Evolutionary conservation across 1,140 invertebrate genomes (phyloP).

Genomic region (Drosophila funebris): DNA sequence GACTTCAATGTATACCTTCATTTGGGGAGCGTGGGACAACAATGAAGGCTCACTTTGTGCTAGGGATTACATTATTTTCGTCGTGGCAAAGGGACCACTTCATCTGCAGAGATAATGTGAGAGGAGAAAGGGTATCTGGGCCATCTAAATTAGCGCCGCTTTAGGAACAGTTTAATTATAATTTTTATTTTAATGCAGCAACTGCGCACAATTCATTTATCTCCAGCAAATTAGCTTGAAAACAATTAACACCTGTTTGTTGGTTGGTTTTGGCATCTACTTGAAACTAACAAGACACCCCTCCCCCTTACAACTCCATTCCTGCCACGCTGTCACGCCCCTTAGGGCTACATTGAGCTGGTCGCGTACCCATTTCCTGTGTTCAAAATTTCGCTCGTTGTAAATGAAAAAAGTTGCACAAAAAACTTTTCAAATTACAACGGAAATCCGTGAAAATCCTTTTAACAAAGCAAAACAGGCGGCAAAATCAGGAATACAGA

Average conservation of each 20-base stretch:
- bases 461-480: constrained; percentile 79
- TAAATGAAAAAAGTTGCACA: constrained; percentile 81
- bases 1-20: constrained; percentile 13
- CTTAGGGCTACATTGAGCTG: background rate
- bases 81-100: constrained; percentile 6
- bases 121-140: background rate
- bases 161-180: constrained; percentile 72
- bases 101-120: background rate
- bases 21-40: background rate
- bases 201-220: constrained; percentile 61
- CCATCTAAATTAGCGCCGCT: constrained; percentile 49
- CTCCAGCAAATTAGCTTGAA: constrained; percentile 71
- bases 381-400: constrained; percentile 34
- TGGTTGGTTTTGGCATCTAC: constrained; percentile 65
- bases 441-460: constrained; percentile 81
- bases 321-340: background rate
- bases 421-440: constrained; percentile 82
- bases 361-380: constrained; percentile 4
- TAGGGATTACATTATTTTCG: constrained; percentile 6
- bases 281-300: constrained; percentile 59
- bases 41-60: constrained; percentile 8
- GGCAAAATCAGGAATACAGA: constrained; percentile 55
- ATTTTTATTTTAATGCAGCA: constrained; percentile 37
- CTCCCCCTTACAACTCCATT: too few species aligned
- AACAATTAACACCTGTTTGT: constrained; percentile 80